Evolutionary conservation across 2,888 invertebrate genomes (phyloP), one percentile per base, ranked within the genome.

Genomic region (Formica aserva): DNA sequence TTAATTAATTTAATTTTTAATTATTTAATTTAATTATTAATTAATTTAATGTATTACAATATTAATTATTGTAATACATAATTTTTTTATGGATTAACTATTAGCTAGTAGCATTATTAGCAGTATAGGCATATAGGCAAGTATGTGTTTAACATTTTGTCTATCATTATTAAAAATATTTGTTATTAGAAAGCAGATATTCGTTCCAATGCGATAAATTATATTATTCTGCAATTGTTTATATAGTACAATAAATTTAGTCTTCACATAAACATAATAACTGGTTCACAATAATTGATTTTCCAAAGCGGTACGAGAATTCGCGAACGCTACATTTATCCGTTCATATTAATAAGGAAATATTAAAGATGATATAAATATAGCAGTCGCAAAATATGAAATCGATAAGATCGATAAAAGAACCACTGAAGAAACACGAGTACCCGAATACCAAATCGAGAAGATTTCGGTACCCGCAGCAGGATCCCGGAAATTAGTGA

Each of bases 401-500:
- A 77, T 67, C 67, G 69, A 77, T 72, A 60, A 72, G 72, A 80
- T 80, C 57, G 78, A 80, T 62, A 35, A 80, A 71, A 72, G 45
- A 45, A 48, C 9, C 71, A 57, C 22, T 41, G 38, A 35, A 45
- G 45, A 22, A 71, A 71, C 60, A 60, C 67, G 35, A 82, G 69
- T 52, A 35, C 29, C 3, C 81, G 55, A 71, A 35, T 65, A 80
- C 52, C 65, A 80, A 84, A 66, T 63, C 32, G 60, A 83, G 45
- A 60, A 84, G 83, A 85, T 82, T 82, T 83, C 77, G 75, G 76
- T 80, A 82, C 67, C 75, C 72, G 60, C 72, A 71, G 65, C 48
- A 60, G 90, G 91, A 90, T 88, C 87, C 86, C 88, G 89, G 91
- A 92, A 92, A 93, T 92, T 92, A 90, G 92, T 91, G 89, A 90